These are phyloP conservation scores for Bucorvus abyssinicus DNA, from an alignment of 2,797 vertebrate genomes.

Conservation along the genomic window DNA sequence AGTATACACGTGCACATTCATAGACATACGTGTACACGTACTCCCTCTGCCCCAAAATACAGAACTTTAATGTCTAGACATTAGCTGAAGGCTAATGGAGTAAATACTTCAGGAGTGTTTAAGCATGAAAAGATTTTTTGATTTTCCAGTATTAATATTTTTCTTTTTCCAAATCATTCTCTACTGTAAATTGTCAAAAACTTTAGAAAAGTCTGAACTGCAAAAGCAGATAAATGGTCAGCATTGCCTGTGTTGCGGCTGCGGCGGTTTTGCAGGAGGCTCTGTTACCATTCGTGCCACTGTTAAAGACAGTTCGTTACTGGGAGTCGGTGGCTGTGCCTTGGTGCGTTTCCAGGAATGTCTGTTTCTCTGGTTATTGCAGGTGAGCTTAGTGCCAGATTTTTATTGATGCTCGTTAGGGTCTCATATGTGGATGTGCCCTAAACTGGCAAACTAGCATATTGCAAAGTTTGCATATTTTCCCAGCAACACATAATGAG, in stretches of 20 bases:
- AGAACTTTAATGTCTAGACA: neutral
- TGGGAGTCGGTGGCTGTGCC: neutral
- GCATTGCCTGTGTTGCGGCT: neutral
- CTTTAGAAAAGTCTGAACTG: neutral
- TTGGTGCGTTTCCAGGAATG: neutral
- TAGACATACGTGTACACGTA: fast-evolving
- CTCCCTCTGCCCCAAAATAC: neutral
- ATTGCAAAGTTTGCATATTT: constrained; percentile 26
- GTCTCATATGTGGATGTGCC: neutral
- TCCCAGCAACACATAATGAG: neutral
- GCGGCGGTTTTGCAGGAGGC: neutral
- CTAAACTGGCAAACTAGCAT: neutral
- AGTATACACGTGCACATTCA: fast-evolving
- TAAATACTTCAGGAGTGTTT: neutral
- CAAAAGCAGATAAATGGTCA: neutral
- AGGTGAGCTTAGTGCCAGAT: neutral
- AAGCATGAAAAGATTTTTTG: neutral
- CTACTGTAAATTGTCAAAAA: neutral
- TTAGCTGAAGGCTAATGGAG: neutral
- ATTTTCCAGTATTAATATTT: neutral
- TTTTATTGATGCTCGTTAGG: neutral
- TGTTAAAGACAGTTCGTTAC: neutral
- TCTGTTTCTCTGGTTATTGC: neutral
- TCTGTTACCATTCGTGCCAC: neutral
- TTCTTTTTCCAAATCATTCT: neutral